phyloP scores from a whole-genome alignment of 2,113 vertebrate genomes.

The Salminus brasiliensis region DNA sequence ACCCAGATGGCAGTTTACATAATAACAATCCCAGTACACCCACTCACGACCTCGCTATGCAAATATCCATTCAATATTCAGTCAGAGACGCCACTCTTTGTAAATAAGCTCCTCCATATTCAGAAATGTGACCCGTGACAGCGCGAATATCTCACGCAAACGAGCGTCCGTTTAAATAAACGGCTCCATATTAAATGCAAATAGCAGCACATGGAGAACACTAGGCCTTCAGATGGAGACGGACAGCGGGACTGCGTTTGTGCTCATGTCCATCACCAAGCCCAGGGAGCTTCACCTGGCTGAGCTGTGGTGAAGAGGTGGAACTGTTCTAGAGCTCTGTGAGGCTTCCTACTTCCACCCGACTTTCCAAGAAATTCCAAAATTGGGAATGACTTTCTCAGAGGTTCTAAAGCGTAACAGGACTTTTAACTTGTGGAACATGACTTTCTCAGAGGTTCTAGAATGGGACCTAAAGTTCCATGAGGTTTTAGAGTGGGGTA shows the following conservation, averaged over 20 bases:
- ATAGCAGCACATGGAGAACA: neutral
- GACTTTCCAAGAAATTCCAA: neutral
- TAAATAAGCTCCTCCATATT: conserved; percentile 33
- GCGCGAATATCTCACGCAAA: conserved; percentile 4
- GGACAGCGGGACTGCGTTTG: neutral
- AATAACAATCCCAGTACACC: neutral
- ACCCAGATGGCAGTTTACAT: conserved; percentile 17
- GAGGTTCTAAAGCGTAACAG: neutral
- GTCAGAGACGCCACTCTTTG: conserved; percentile 30
- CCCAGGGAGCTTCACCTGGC: too few relatives aligned
- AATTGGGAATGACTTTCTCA: neutral
- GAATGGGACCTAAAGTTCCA: too few relatives aligned
- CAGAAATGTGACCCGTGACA: conserved; percentile 22
- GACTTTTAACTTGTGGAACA: neutral
- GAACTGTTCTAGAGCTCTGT: too few relatives aligned
- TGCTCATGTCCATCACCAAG: neutral
- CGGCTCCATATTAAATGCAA: conserved; percentile 5
- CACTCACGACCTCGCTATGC: neutral
- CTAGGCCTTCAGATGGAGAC: neutral
- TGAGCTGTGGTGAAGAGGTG: too few relatives aligned
- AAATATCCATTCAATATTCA: neutral
- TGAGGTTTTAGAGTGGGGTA: too few relatives aligned
- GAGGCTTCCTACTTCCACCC: too few relatives aligned
- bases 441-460: too few relatives aligned
- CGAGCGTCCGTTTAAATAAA: neutral